A percentile compares a stretch with the other conserved stretches of the same genome.
phyloP scores from a whole-genome alignment of 2,888 invertebrate genomes.

The Volucella zonaria region DNA sequence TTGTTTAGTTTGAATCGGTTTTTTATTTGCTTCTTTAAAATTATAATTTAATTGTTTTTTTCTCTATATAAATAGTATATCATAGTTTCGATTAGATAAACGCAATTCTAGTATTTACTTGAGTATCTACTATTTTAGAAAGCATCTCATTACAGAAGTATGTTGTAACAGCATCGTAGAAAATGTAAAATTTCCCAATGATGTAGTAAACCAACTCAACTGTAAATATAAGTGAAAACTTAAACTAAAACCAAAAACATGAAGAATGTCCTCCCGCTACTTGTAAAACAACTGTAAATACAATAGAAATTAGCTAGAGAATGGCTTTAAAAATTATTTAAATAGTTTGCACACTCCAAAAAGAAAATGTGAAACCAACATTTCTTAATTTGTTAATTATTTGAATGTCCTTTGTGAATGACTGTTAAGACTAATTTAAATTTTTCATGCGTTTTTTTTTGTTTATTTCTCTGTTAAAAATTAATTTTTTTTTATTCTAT shows the following conservation, averaged over 20 bases:
- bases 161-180: background rate
- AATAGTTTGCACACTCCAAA: conserved; percentile 49
- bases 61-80: too few relatives aligned
- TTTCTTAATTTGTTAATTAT: conserved; percentile 31
- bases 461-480: conserved; percentile 6
- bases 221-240: conserved; percentile 38
- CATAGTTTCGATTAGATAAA: too few relatives aligned
- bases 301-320: conserved; percentile 49
- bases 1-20: too few relatives aligned
- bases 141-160: conserved; percentile 21
- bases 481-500: background rate
- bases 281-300: conserved; percentile 32
- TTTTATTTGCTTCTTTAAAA: too few relatives aligned
- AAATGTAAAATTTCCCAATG: background rate
- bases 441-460: conserved; percentile 43
- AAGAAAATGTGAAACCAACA: conserved; percentile 13
- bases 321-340: conserved; percentile 53
- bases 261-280: background rate
- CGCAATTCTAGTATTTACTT: too few relatives aligned
- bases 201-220: conserved; percentile 18
- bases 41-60: too few relatives aligned
- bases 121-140: conserved; percentile 6
- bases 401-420: conserved; percentile 63
- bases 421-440: conserved; percentile 65
- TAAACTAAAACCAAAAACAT: background rate